phyloP scores from a whole-genome alignment of 2,113 vertebrate genomes.

The Sceloporus tristichus region DNA sequence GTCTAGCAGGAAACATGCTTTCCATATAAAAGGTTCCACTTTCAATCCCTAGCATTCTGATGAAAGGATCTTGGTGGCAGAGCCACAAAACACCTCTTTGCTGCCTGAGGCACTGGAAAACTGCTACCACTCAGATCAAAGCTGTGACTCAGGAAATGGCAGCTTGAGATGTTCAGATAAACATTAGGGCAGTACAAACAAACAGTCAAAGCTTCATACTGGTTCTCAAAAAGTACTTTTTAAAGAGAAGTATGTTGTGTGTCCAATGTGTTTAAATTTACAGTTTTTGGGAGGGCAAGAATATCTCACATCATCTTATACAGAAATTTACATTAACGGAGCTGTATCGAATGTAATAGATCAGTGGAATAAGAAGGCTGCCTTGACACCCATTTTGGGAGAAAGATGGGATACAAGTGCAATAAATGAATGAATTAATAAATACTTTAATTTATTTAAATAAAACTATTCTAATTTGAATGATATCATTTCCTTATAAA shows the following conservation, averaged over 20 bases:
- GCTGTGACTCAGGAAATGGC: not conserved
- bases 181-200: too few relatives aligned
- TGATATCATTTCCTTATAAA: too few relatives aligned
- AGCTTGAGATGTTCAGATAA: not conserved
- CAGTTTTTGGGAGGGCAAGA: not conserved
- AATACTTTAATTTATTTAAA: too few relatives aligned
- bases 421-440: too few relatives aligned
- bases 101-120: not conserved
- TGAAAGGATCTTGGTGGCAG: not conserved
- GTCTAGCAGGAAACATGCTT: not conserved
- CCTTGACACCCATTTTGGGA: too few relatives aligned
- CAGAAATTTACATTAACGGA: too few relatives aligned
- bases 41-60: not conserved
- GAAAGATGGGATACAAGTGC: too few relatives aligned
- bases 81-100: not conserved
- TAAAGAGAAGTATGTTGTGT: too few relatives aligned
- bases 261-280: too few relatives aligned
- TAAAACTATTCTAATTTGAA: too few relatives aligned
- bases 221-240: too few relatives aligned
- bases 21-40: not conserved
- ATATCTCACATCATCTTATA: not conserved
- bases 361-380: not conserved
- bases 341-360: not conserved
- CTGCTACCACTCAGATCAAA: not conserved
- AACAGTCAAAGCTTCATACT: too few relatives aligned